phyloP scores from a whole-genome alignment of 1,140 invertebrate species.

The Helicoverpa armigera region DNA sequence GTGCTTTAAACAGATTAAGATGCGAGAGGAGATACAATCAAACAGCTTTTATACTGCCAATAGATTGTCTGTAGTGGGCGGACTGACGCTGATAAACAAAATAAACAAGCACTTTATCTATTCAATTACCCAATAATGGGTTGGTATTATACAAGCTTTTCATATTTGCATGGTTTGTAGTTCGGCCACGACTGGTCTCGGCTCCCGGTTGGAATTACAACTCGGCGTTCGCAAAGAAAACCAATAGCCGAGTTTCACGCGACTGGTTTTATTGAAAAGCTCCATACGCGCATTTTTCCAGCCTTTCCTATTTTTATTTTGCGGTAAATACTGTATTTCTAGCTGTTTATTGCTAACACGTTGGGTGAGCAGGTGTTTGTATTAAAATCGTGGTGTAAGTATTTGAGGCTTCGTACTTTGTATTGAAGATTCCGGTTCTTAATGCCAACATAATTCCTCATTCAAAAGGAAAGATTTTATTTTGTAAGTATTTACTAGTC shows the following conservation, averaged over 20 bases:
- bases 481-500: no score
- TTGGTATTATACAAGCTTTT: constrained; percentile 17
- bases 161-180: constrained; percentile 31
- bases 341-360: constrained; percentile 39
- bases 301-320: constrained; percentile 36
- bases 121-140: constrained; percentile 32
- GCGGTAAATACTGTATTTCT: constrained; percentile 42
- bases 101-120: constrained; percentile 21
- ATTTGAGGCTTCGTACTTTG: background rate
- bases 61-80: constrained; percentile 7
- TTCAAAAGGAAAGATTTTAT: no score
- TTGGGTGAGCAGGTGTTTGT: constrained; percentile 23
- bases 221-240: constrained; percentile 66
- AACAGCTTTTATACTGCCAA: constrained; percentile 12
- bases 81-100: constrained; percentile 9
- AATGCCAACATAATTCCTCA: background rate
- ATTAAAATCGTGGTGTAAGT: constrained; percentile 11
- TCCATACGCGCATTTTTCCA: constrained; percentile 63
- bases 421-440: background rate
- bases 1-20: constrained; percentile 1
- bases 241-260: constrained; percentile 71
- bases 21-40: constrained; percentile 19
- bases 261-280: constrained; percentile 78
- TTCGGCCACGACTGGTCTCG: constrained; percentile 28
- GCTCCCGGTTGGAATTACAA: constrained; percentile 54